Conservation (phyloP, 2,888 invertebrate genomes). For the Acleris laterana region DNA sequence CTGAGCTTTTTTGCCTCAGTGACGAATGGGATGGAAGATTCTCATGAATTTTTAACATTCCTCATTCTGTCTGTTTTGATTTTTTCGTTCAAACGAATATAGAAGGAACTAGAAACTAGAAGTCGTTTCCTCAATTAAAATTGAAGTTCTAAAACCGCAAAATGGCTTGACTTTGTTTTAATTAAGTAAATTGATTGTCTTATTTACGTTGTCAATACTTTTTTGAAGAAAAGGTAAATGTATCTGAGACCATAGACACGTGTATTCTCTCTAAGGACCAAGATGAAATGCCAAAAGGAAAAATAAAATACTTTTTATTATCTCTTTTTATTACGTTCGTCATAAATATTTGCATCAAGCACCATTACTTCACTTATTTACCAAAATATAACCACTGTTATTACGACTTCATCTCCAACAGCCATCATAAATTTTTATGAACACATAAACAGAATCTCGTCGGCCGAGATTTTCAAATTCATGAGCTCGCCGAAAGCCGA, state of each 20-base stretch:
- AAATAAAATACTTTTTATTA: not conserved
- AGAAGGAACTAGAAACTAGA: not conserved
- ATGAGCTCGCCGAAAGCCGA: constrained; percentile 35
- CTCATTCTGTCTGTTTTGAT: constrained; percentile 3
- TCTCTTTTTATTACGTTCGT: not conserved
- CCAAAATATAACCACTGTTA: constrained; percentile 22
- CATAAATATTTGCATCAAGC: constrained; percentile 9
- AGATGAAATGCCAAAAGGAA: not conserved
- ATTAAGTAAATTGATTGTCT: too few relatives aligned
- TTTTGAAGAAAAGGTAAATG: too few relatives aligned
- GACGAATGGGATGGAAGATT: constrained; percentile 14
- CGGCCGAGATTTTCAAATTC: constrained; percentile 31
- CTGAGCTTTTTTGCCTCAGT: constrained; percentile 20
- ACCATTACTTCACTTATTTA: constrained; percentile 28
- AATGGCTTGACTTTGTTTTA: too few relatives aligned
- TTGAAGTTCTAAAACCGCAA: too few relatives aligned
- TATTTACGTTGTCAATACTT: too few relatives aligned
- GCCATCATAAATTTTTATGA: constrained; percentile 35
- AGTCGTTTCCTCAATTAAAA: too few relatives aligned
- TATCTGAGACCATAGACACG: too few relatives aligned
- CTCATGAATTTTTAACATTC: constrained; percentile 18
- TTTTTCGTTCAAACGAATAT: not conserved
- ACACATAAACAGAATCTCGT: constrained; percentile 35
- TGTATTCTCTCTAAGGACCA: too few relatives aligned
- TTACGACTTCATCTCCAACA: constrained; percentile 31